Evolutionary conservation across 2,113 vertebrate species (phyloP).

Genomic region (Malurus cyaneus): DNA sequence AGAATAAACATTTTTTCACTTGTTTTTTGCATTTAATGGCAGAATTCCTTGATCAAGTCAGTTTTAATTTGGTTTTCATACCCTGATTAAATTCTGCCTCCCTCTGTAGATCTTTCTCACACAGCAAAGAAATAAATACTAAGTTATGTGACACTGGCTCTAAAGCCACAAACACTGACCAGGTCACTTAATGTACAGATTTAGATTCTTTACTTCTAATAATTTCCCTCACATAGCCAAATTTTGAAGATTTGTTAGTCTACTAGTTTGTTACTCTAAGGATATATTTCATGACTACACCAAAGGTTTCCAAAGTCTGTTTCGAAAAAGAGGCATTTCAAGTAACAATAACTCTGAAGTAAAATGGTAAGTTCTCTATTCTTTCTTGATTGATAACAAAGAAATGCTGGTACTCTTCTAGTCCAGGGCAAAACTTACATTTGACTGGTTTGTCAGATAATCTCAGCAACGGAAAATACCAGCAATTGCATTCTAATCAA

Average conservation of each 20-base stretch:
- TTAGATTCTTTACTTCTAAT: background rate
- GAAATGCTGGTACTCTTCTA: background rate
- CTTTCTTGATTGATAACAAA: background rate
- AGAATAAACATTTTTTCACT: background rate
- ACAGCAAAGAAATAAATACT: background rate
- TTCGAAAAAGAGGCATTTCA: constrained; percentile 17
- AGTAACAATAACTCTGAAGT: constrained; percentile 10
- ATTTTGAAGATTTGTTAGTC: background rate
- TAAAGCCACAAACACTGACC: background rate
- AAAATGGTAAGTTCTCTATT: background rate
- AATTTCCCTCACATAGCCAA: background rate
- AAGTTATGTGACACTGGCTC: background rate
- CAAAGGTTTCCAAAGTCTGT: background rate
- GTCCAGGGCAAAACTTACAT: background rate
- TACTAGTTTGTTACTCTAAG: background rate
- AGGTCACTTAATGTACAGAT: background rate
- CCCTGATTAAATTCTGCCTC: background rate
- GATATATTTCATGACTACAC: background rate
- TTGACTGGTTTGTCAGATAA: background rate
- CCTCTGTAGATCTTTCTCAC: background rate
- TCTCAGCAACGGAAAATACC: background rate
- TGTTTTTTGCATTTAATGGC: background rate
- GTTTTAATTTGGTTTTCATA: background rate
- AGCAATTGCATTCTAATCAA: background rate
- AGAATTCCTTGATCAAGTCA: background rate